Percentiles rank a stretch among this genome's conserved stretches.
Conservation (phyloP, 1,140 invertebrate genomes). For the Teleopsis dalmanni region DNA sequence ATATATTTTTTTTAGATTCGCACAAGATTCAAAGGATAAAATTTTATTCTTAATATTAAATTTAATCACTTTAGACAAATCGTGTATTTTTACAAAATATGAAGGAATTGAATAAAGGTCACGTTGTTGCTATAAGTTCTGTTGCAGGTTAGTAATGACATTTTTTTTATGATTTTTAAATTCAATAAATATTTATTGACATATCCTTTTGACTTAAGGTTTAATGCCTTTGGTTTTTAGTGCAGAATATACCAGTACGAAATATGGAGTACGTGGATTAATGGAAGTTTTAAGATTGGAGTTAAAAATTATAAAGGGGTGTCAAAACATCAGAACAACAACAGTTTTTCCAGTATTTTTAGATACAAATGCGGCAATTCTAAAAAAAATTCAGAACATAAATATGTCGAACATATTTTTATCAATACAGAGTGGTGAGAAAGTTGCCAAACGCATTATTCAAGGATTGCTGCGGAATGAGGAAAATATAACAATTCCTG, state of each 20-base stretch:
- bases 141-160: slow-evolving; percentile 53
- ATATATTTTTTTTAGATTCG: too few species aligned
- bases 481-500: background rate
- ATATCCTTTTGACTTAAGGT: slow-evolving; percentile 40
- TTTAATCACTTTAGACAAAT: slow-evolving; percentile 46
- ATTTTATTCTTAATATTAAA: background rate
- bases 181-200: background rate
- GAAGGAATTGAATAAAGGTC: slow-evolving; percentile 72
- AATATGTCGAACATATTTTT: background rate
- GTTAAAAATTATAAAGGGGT: background rate
- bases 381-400: too few species aligned
- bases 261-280: slow-evolving; percentile 62
- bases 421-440: background rate
- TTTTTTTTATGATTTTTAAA: background rate
- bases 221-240: background rate
- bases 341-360: slow-evolving; percentile 9
- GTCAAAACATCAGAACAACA: slow-evolving; percentile 1
- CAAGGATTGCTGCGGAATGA: slow-evolving; percentile 5
- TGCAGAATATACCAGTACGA: slow-evolving; percentile 55
- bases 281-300: slow-evolving; percentile 55
- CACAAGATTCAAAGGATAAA: background rate
- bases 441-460: background rate
- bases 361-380: slow-evolving; percentile 8
- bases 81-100: slow-evolving; percentile 66
- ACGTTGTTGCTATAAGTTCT: slow-evolving; percentile 76